phyloP scores from a whole-genome alignment of 2,888 invertebrate species.

The Apeira syringaria region DNA sequence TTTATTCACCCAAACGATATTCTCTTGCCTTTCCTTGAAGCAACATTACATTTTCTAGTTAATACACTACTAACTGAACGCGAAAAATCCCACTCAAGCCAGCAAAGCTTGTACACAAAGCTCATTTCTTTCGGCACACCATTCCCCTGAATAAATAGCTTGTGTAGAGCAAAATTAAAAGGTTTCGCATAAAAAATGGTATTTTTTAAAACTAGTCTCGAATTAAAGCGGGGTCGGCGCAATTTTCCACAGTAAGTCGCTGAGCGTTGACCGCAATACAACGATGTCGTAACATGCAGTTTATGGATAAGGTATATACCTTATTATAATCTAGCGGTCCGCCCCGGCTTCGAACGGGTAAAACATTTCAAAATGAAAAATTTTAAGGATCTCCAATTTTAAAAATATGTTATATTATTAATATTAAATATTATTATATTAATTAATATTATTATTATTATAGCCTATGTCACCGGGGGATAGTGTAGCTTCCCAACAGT shows the following conservation, averaged over 20 bases:
- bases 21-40: neutral
- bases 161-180: constrained; percentile 34
- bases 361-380: too few relatives aligned
- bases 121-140: constrained; percentile 12
- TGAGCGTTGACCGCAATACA: constrained; percentile 42
- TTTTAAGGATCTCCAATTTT: too few relatives aligned
- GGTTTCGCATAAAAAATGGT: constrained; percentile 42
- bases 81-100: constrained; percentile 10
- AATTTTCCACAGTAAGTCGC: constrained; percentile 54
- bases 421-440: too few relatives aligned
- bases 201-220: constrained; percentile 47
- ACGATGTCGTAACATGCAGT: constrained; percentile 2
- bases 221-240: constrained; percentile 57
- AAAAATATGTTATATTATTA: too few relatives aligned
- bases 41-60: neutral
- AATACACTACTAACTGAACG: neutral
- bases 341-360: too few relatives aligned
- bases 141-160: constrained; percentile 25
- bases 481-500: too few relatives aligned
- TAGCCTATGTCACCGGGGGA: too few relatives aligned
- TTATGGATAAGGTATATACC: too few relatives aligned
- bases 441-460: too few relatives aligned
- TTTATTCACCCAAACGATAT: too few relatives aligned
- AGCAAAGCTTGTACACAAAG: constrained; percentile 9
- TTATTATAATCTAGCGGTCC: too few relatives aligned